Base-by-base conservation (phyloP, 2,113 vertebrate species). In the Ibidorhyncha struthersii region DNA sequence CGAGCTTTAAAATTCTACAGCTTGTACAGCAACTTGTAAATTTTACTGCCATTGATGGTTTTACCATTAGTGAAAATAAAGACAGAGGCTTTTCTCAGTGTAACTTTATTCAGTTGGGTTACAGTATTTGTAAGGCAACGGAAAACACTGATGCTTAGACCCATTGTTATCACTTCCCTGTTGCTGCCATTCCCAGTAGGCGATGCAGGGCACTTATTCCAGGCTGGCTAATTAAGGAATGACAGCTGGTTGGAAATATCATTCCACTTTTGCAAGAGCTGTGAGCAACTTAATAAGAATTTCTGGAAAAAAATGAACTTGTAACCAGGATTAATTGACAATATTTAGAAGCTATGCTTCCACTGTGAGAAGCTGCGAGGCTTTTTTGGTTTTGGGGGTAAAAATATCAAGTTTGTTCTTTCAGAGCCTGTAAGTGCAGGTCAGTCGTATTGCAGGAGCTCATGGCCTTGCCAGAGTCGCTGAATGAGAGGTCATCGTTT, bases 231-330 rank as follows among this genome's bases (percentile, higher is more conserved):
- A 96, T 96, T 94, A 89, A 89, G 77, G 81, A 86, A 34, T 82
- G 83, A 84, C 91, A 94, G 91, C 91, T 96, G 91, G n/a, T 47
- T 86, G 78, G 89, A 96, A 93, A 93, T 84, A 93, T 56, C 38
- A 27, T 79, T 87, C 70, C 47, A 18, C 85, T 95, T 90, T 86
- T 85, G 82, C 84, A 91, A 90, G 93, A 93, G 78, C 90, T 52
- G 20, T 88, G 93, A 94, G 87, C 85, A 90, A 30, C 78, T 93
- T 90, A 23, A 69, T 70, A 76, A 80, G 93, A 94, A 96, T 94
- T 86, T 91, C 82, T 87, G 84, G 83, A 38, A 56, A 90, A 38
- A 15, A 38, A 62, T 5, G 26, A 89, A 59, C 27, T 3, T 93
- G 40, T 4, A 27, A 82, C 59, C 52, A 34, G 83, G 84, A 56